Base-by-base conservation (phyloP, 2,797 vertebrate genomes). In the Atherinosoma microstoma region DNA sequence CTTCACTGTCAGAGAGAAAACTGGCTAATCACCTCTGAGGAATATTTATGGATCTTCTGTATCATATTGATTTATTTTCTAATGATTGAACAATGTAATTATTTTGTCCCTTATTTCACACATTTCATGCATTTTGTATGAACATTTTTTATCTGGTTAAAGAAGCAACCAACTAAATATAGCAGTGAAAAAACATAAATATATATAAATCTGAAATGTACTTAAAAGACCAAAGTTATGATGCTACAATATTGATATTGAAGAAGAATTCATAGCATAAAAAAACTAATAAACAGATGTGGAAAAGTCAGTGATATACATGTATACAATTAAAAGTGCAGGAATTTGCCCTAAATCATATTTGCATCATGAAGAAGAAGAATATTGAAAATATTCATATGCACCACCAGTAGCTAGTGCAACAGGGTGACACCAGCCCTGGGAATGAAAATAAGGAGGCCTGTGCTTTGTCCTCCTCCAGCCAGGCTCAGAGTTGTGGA, bases 391-490 rank as follows among this genome's bases (percentile, higher is more conserved):
- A 32, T 32, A 22, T 27, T 54, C 24, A 27, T 66, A 81, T 73
- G 82, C 80, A 79, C 78, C 62, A 63, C 69, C 62, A 57, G 78
- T 61, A 65, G 61, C 54, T 70, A 78, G 76, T 29, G 76, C 75
- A 82, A 76, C 29, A 70, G 68, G 76, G 77, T 60, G 68, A 79
- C 78, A 79, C 78, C 77, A 76, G 45, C 73, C 51, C 76, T 87
- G 76, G 84, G 78, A 86, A 84, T 27, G 30, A 76, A 79, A 84
- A 84, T 81, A 84, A 72, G 83, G 71, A 70, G 67, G 47, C 71
- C 3, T 35, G 78, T 24, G 10, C 84, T 79, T 70, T 58, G 58
- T 38, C 45, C 69, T 67, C 67, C 64, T 84, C 78, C 67, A 59
- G 76, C 78, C 75, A 47, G 78, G 24, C 74, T 76, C 75, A 81